These are phyloP conservation scores for Palaemon carinicauda DNA, from an alignment of 1,140 invertebrate species.

Conservation along the genomic window DNA sequence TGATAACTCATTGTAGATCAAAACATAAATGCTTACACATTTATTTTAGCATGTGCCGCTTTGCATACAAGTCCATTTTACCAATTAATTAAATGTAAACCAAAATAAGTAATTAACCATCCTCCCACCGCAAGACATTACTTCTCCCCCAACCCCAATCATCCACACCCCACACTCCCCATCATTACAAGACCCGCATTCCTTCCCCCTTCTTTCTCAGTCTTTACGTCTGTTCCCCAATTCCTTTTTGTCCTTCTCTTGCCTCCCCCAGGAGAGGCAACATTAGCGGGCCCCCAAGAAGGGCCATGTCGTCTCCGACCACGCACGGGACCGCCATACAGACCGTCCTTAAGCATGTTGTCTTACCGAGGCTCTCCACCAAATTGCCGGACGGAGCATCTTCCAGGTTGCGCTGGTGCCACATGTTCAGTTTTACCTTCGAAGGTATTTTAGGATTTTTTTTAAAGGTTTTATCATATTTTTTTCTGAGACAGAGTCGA, in stretches of 20 bases:
- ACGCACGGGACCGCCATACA: slow-evolving; percentile 31
- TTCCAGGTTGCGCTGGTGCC: not conserved
- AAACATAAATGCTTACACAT: no score
- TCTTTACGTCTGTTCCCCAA: no score
- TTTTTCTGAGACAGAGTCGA: no score
- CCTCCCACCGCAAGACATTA: no score
- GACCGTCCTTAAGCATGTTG: slow-evolving; percentile 46
- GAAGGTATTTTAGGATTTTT: not conserved
- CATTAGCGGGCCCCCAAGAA: not conserved
- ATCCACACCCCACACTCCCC: not conserved
- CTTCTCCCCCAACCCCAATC: no score
- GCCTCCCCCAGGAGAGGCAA: not conserved
- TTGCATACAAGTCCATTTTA: no score
- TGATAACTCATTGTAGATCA: no score
- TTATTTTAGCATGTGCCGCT: no score
- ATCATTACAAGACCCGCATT: not conserved
- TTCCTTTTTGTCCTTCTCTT: not conserved
- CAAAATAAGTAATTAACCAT: no score
- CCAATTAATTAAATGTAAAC: no score
- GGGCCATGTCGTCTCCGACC: not conserved
- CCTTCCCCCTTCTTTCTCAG: not conserved
- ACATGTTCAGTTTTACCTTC: not conserved
- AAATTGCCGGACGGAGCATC: slow-evolving; percentile 38
- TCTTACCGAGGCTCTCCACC: slow-evolving; percentile 36
- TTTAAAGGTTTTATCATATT: not conserved